Evolutionary conservation across 30 jellyfish, hydroid and myxozoan species (phyloP).

Genomic region (Rhopilema esculentum): DNA sequence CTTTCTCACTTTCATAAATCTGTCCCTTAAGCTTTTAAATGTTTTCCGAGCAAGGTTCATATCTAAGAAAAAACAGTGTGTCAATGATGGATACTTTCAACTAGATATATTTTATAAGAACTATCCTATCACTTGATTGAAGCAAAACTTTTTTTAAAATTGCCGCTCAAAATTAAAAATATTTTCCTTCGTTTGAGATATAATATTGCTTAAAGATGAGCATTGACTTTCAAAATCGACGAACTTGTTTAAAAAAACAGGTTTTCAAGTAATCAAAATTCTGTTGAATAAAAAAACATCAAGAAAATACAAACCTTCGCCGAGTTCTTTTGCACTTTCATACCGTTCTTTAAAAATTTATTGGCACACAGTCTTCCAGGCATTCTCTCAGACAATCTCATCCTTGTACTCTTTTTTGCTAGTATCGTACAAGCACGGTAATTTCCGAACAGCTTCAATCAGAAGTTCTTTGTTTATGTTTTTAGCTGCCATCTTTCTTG

Average conservation of each 20-base stretch:
- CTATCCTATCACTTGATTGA: background rate
- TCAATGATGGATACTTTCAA: background rate
- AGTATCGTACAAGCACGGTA: constrained; percentile 42
- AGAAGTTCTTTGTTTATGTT: constrained; percentile 17
- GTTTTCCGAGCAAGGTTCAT: constrained; percentile 4
- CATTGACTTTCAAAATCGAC: background rate
- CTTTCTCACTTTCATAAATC: constrained; percentile 10
- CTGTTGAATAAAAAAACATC: background rate
- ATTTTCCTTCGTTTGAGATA: background rate
- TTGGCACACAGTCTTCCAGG: constrained; percentile 13
- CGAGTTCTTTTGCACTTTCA: background rate
- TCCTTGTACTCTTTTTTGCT: constrained; percentile 28
- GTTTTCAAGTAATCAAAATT: background rate
- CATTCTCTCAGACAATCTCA: constrained; percentile 40
- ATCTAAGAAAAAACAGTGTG: background rate
- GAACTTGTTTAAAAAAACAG: background rate
- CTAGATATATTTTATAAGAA: background rate
- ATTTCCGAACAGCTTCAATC: constrained; percentile 30
- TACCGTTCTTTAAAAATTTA: background rate
- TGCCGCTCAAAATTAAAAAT: background rate
- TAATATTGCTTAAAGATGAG: background rate
- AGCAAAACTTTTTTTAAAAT: background rate
- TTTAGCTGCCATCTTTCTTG: constrained; percentile 17
- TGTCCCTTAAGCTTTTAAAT: constrained; percentile 16
- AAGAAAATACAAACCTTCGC: background rate